Base-by-base conservation (phyloP, 2,797 vertebrate species). In the Anguilla marmorata region DNA sequence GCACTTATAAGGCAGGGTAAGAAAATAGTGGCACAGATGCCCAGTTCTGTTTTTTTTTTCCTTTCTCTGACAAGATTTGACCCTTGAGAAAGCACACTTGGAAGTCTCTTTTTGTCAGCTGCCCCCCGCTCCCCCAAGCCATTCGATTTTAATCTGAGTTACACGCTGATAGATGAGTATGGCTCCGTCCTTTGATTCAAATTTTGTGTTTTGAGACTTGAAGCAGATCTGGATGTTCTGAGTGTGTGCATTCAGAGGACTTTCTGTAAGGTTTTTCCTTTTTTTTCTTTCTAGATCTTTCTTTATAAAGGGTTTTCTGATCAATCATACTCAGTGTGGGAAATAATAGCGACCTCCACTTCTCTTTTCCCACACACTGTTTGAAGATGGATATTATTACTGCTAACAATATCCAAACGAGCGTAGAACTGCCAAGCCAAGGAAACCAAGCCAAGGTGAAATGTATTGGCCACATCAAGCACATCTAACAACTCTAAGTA, bases 361-460 rank as follows among this genome's bases (percentile, higher is more conserved):
- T 74, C 30, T 79, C 37, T 45, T 3, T 79, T 83, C 56, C 3
- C 72, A 63, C 48, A 88, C 89, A 85, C 87, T 84, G 82, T 37
- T 87, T 69, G 89, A 88, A 86, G 86, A 9, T 6, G 86, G 88
- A 92, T 91, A 90, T 91, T 90, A 87, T 91, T 85, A 19, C 86
- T 84, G 90, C 91, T 91, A 91, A 90, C 88, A 88, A 89, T 52
- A 80, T 92, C 85, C 91, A 91, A 88, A 89, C 88, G 50, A 63
- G 90, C 66, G 83, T 80, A 11, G 24, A 85, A 88, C 87, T 56
- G 83, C 33, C 0, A 9, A 76, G 91, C 92, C 93, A 93, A 94
- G 88, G 91, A 33, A 91, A 93, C 93, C 91, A 93, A 92, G 93
- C 74, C 88, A 89, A 56, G 87, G 89, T 87, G 30, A 63, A 50